Evolutionary conservation across 2,888 invertebrate genomes (phyloP), one percentile per base, ranked within the genome.

Genomic region (Meta bourneti): DNA sequence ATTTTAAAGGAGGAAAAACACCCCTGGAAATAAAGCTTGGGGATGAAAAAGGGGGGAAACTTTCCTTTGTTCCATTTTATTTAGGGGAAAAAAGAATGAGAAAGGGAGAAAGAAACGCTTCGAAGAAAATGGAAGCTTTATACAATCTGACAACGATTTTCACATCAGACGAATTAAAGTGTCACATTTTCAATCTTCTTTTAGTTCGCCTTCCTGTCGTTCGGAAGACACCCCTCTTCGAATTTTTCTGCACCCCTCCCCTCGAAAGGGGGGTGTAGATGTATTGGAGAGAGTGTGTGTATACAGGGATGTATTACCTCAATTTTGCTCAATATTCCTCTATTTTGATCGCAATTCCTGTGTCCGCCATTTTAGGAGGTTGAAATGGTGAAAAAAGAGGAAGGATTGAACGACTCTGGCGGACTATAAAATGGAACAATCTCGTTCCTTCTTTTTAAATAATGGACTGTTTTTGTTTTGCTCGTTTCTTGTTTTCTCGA

Each of bases 101-200:
- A 34, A 69, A 69, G 34, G 75, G 48, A 34, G 78, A 52, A 52
- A 83, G 83, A 83, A 83, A 77, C 70, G 78, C 70, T 49, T 34
- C 54, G 69, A 54, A 84, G 88, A 88, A 91, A 91, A 91, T 88
- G 79, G 88, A 84, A 83, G 91, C 86, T 91, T 91, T 88, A 91
- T 91, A 91, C 91, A 91, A 89, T 84, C 91, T 91, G 91, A 91
- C 91, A 91, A 91, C 88, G 83, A 89, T 88, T 91, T 91, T 84
- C 88, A 91, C 88, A 91, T 91, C 88, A 87, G 79, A 61, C 79
- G 87, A 91, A 91, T 91, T 91, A 91, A 91, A 91, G 88, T 91
- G 91, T 91, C 91, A 91, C 91, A 91, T 91, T 91, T 89, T 91
- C 88, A 79, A 91, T 84, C 79, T 79, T 88, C 71, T 88, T 89